Base-by-base conservation (phyloP, 2,888 invertebrate species). In the Lasioglossum leucozonium region DNA sequence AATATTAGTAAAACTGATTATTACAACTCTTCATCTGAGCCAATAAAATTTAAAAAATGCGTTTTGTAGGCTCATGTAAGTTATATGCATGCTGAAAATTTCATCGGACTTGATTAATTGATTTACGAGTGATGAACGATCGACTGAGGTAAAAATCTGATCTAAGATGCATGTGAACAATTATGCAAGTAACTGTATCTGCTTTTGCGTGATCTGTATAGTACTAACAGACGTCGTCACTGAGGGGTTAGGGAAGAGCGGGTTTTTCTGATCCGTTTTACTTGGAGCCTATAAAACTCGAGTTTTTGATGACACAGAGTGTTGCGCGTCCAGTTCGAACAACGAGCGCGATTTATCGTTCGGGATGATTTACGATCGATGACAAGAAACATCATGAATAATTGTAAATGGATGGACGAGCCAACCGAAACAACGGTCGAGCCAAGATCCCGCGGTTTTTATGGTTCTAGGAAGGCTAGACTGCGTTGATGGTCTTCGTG, bases 361-460 rank as follows among this genome's bases (percentile, higher is more conserved):
- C 11, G 26, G n/a, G 58, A 69, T 81, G 82, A 82, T 84, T 87
- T 84, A 80, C 72, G 44, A 22, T 26, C 72, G 51, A 37, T 69
- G n/a, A 40, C 58, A 55, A 69, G 74, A 76, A 83, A 79, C 77
- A 84, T 65, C 72, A 67, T 69, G n/a, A 55, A 34, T 40, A 67
- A 22, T 26, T 71, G 62, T 81, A 77, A 85, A 85, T 67, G 73
- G 13, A 26, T 55, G 30, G 1, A 11, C n/a, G 6, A 4, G 51
- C 22, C 62, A 16, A 16, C 13, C 26, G 16, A 42, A 26, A 22
- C 55, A 72, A 72, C 34, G 4, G 16, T 16, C 71, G 71, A 44
- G 71, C 71, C 71, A 72, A 72, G 11, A 13, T 72, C 44, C 30
- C 22, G n/a, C 26, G 58, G 40, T 74, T 42, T 58, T 40, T 55